Evolutionary conservation across 2,113 vertebrate genomes (phyloP), one percentile per base, ranked within the genome.

Genomic region (Oostethus manadensis): DNA sequence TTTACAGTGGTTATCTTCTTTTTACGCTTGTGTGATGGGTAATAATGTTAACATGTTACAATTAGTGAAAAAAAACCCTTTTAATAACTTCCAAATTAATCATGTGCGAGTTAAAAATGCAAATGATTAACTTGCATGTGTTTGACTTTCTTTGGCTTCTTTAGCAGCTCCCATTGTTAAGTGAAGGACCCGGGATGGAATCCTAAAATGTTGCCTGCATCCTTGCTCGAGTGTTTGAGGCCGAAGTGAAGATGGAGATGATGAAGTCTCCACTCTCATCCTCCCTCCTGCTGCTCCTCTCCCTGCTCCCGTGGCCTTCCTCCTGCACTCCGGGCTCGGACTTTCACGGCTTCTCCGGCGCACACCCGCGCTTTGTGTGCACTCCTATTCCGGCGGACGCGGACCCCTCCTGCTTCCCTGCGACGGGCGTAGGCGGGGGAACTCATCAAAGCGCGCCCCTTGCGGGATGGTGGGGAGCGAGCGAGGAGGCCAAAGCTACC

Each of bases 401-500:
- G 17, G 90, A 93, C 72, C 88, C 89, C 9, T 73, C 85, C 38
- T 92, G 92, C 71, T 84, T 88, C 51, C 81, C 85, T 1, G 26
- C 76, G 1, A 70, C 68, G 1, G 67, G 66, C 1, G 51, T 56
- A 8, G 80, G 81, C 29, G 76, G 69, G 14, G 35, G 70, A 15
- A 69, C 78, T 1, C 82, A 86, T 72, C 87, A 88, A 56, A 68
- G 76, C 40, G 44, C 43, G 10, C 82, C 83, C 58, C 83, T 78
- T 8, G 67, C 75, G 35, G 77, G 87, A 42, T 89, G 86, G 88
- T 86, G 84, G 73, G 89, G 88, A 17, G 81, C 87, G n/a, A 86
- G 87, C 1, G 91, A 92, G 13, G 91, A 93, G 61, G 88, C 91
- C 56, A 92, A 92, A 69, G 74, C 86, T 45, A 91, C 88, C 40